phyloP scores from a whole-genome alignment of 2,888 invertebrate genomes.

The Amphipoea oculea region DNA sequence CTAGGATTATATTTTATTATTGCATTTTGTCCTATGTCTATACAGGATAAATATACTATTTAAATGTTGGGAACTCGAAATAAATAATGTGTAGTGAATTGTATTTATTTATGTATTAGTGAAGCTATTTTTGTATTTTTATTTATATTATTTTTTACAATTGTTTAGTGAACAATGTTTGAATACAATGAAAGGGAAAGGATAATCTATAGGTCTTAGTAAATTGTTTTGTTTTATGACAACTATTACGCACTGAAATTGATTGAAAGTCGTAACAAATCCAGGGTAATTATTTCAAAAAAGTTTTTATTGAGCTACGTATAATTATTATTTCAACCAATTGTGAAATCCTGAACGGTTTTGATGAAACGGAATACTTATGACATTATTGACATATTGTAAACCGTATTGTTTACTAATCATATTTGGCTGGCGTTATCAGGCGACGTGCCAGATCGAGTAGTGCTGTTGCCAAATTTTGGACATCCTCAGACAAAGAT shows the following conservation, averaged over 20 bases:
- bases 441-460: constrained; percentile 48
- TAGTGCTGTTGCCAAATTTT: constrained; percentile 59
- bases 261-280: not conserved
- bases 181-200: constrained; percentile 6
- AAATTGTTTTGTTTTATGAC: not conserved
- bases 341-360: not conserved
- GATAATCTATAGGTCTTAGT: not conserved
- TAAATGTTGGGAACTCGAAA: constrained; percentile 31
- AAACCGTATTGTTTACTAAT: constrained; percentile 44
- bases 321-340: not conserved
- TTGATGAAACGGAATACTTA: not conserved
- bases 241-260: not conserved
- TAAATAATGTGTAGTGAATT: constrained; percentile 27
- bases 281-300: not conserved
- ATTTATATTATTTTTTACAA: not conserved
- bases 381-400: constrained; percentile 34
- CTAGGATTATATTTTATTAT: constrained; percentile 48
- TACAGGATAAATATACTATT: constrained; percentile 56
- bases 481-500: constrained; percentile 59
- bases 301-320: not conserved
- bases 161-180: not conserved
- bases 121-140: constrained; percentile 20
- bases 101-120: constrained; percentile 33
- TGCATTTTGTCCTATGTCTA: constrained; percentile 55
- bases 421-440: constrained; percentile 54